A percentile compares a stretch with the other conserved stretches of the same genome.
phyloP scores from a whole-genome alignment of 2,113 vertebrate genomes.

The Actenoides hombroni region DNA sequence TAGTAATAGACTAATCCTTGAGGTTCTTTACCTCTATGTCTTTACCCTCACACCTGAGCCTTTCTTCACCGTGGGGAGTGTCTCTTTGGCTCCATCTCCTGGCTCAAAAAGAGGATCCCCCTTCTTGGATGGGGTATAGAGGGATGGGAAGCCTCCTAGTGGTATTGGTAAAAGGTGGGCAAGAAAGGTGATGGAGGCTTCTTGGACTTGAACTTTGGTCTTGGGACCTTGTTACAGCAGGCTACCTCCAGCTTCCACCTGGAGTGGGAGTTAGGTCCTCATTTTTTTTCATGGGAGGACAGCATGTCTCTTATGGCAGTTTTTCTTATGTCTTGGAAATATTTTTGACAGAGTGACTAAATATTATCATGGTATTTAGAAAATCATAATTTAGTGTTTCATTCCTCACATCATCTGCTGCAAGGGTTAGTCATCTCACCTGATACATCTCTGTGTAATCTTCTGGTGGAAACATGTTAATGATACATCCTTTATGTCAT shows the following conservation, averaged over 20 bases:
- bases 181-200: background rate
- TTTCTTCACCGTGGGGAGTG: background rate
- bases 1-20: background rate
- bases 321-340: background rate
- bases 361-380: conserved; percentile 37
- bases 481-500: conserved; percentile 6
- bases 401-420: background rate
- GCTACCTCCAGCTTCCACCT: background rate
- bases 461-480: conserved; percentile 27
- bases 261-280: background rate
- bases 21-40: background rate
- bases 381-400: background rate
- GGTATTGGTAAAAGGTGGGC: background rate
- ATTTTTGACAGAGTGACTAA: background rate
- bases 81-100: conserved; percentile 62
- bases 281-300: background rate
- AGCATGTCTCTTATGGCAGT: background rate
- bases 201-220: background rate
- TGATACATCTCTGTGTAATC: background rate
- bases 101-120: conserved; percentile 8
- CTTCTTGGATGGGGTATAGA: background rate
- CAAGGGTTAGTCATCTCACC: conserved; percentile 29
- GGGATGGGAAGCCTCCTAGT: background rate
- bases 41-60: background rate
- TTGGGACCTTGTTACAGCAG: background rate